Evolutionary conservation across 2,888 invertebrate genomes (phyloP).

Genomic region (Cheilosia variabilis): DNA sequence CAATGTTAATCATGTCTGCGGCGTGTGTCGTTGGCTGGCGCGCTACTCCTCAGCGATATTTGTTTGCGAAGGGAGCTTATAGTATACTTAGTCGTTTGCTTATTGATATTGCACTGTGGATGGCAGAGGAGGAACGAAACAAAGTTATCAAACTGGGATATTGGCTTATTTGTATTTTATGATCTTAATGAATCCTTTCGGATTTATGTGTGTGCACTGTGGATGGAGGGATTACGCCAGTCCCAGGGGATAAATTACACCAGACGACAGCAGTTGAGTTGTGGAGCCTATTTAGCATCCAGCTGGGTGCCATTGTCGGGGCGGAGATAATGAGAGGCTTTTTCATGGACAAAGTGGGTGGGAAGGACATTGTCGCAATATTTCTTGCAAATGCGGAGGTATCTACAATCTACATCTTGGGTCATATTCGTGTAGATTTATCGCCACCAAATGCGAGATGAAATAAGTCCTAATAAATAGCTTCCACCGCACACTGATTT

Average conservation of each 20-base stretch:
- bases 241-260: background rate
- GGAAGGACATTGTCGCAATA: too few species aligned
- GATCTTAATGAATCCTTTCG: constrained; percentile 30
- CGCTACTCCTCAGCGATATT: constrained; percentile 18
- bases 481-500: too few species aligned
- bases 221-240: background rate
- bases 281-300: background rate
- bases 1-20: constrained; percentile 91
- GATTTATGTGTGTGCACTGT: constrained; percentile 3
- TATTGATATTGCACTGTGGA: constrained; percentile 45
- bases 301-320: background rate
- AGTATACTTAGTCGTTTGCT: constrained; percentile 24
- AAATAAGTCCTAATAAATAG: too few species aligned
- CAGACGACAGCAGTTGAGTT: constrained; percentile 1
- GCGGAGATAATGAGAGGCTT: constrained; percentile 7
- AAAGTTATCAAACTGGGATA: constrained; percentile 20
- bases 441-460: too few species aligned
- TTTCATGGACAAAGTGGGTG: background rate
- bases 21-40: constrained; percentile 15
- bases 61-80: constrained; percentile 17
- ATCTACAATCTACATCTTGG: too few species aligned
- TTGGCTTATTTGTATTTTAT: constrained; percentile 32
- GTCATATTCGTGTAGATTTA: too few species aligned
- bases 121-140: background rate
- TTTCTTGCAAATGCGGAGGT: too few species aligned